Base-by-base conservation (phyloP, 2,113 vertebrate species). In the Pedionomus torquatus region DNA sequence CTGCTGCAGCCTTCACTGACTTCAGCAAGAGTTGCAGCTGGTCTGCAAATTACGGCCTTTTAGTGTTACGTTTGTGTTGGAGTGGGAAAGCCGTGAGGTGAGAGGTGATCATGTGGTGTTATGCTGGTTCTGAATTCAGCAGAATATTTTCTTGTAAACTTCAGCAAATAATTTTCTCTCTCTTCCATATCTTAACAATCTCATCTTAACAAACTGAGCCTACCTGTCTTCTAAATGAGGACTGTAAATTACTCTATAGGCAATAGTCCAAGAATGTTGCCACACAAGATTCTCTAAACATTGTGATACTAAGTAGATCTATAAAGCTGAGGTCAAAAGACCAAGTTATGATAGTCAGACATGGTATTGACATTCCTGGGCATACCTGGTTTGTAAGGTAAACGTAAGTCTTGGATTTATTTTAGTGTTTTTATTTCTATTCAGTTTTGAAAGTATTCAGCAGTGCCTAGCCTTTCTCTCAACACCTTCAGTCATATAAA, bases 361-460 rank as follows among this genome's bases (percentile, higher is more conserved):
- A 30, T 13, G 19, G 16, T n/a, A 60, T 35, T 79, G 58, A 68
- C 21, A 60, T 52, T 64, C 24, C 21, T 68, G 19, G 31, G 14
- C 51, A 70, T 43, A 69, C 11, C 4, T 46, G 48, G 14, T 65
- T 87, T 69, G 31, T 13, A 39, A 55, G 25, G 18, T 85, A 88
- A 82, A 55, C 2, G 8, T 58, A 30, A 11, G 16, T n/a, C 39
- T 64, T 83, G 7, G 30, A 86, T 90, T 84, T 66, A 91, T 82
- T 93, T 90, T 87, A 52, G 51, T 41, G 64, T 54, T 85, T 77
- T 71, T 87, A 52, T 37, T 85, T 28, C n/a, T 95, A 43, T 74
- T 95, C 33, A 61, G 24, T 91, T 93, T 61, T 75, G 30, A 24
- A 90, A 80, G 61, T 90, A 57, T 84, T 94, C 43, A 77, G 92